Evolutionary conservation across 2,888 invertebrate species (phyloP), one percentile per base, ranked within the genome.

Genomic region (Theretra japonica): DNA sequence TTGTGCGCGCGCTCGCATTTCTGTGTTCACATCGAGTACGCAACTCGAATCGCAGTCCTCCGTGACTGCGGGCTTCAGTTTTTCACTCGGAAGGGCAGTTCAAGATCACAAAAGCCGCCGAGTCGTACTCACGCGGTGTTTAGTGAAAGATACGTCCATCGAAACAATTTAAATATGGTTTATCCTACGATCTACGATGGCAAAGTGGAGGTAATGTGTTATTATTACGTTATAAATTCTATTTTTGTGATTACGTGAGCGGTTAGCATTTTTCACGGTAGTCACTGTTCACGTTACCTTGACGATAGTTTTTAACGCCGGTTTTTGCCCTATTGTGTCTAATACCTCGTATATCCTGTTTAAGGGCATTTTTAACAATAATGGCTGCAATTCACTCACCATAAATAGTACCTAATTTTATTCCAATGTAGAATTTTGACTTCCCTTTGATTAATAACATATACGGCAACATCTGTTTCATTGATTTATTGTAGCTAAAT

Each of bases 71-170:
- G 87, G 85, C 88, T 88, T 86, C 87, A 86, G 84, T 86, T 91
- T 93, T 90, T 88, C 88, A 87, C 86, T 83, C 84, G 88, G 89
- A 94, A 94, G 95, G 95, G 92, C 95, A 93, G 91, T 92, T 94
- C 94, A 95, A 95, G 95, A 93, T 92, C 95, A 94, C 89, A 86
- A 87, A 87, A 87, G 88, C 87, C 87, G 87, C 85, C 83, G 82
- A 85, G 82, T 78, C 87, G 87, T 88, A 86, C 86, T 82, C 83
- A 81, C 85, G 82, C 82, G 76, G 82, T 80, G 83, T 87, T 85
- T 81, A 82, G 85, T 85, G 83, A 83, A 79, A 88, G 83, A 84
- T 82, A 79, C 71, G 80, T 89, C 73, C 87, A 88, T 81, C 79
- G 73, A 73, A 81, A 76, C 76, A 74, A 81, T 76, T 79, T 83